Conservation (phyloP, 2,113 vertebrate genomes). For the Myxocyprinus asiaticus region DNA sequence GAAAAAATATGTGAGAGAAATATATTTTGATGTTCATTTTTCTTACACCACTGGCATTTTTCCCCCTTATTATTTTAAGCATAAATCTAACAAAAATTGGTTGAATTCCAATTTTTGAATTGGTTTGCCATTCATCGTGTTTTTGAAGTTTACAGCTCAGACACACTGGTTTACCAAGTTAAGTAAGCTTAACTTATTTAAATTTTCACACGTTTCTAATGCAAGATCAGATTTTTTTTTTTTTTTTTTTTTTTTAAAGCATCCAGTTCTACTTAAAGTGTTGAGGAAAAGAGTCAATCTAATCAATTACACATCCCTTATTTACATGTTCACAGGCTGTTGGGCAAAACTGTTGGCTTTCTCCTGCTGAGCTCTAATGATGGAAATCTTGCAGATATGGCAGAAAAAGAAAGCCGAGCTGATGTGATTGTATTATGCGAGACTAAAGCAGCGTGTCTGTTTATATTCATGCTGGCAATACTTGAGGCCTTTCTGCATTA, state of each 20-base stretch:
- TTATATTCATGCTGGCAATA: not conserved
- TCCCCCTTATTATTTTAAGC: too few relatives aligned
- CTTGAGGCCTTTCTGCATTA: not conserved
- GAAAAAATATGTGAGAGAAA: too few relatives aligned
- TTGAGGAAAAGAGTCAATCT: constrained; percentile 31
- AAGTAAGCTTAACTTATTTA: too few relatives aligned
- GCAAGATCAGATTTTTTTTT: not conserved
- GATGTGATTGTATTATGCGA: constrained; percentile 2
- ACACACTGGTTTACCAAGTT: too few relatives aligned
- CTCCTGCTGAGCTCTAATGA: constrained; percentile 34
- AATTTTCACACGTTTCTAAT: not conserved
- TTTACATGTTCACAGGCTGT: constrained; percentile 40
- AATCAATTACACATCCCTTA: constrained; percentile 48
- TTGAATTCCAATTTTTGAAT: too few relatives aligned
- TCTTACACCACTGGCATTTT: too few relatives aligned
- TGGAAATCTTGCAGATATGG: constrained; percentile 29
- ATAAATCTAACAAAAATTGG: too few relatives aligned
- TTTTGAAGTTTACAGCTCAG: too few relatives aligned
- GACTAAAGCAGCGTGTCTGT: not conserved
- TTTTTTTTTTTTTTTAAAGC: not conserved
- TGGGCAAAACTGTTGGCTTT: constrained; percentile 47
- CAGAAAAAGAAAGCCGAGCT: not conserved
- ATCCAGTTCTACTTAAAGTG: constrained; percentile 17
- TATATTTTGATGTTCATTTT: too few relatives aligned
- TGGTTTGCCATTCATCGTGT: too few relatives aligned